Base-by-base conservation (phyloP, 92 coral and sea anemone genomes). In the Phenganax marumi region DNA sequence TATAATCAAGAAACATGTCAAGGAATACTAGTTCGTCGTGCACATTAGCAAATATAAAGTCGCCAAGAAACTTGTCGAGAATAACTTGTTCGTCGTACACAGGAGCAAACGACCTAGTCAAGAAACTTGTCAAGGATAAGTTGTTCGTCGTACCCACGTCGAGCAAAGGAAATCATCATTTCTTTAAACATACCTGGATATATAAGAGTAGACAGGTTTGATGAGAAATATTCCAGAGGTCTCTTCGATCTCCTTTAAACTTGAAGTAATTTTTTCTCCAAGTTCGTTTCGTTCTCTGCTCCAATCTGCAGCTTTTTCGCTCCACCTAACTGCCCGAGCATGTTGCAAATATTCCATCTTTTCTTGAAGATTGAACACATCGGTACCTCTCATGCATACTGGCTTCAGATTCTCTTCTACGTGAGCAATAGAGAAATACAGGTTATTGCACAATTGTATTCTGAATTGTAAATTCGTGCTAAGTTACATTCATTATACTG, bases 211-310 rank as follows among this genome's bases (percentile, higher is more conserved):
- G 12, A 95, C 93, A 18, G 98, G 98, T 80, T 95, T 95, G 57
- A 95, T 95, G 18, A 95, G 96, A 85, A 95, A 95, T 70, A 95
- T 95, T 56, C 98, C 98, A 0, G 98, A 90, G 60, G 90, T 89
- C 25, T 88, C 89, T 39, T 95, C 98, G 61, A 95, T 86, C 83
- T 87, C 88, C 53, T 90, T 92, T 81, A 95, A 92, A 52, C 89
- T 89, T 25, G 90, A 87, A 61, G 92, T 95, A 74, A 95, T 84
- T 73, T 85, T 83, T 57, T 88, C 84, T 0, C 97, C 97, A 0
- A 95, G 90, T 54, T 85, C 60, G 52, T 85, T 91, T 33, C 98
- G 85, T 57, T 84, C 86, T 51, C 65, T 77, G 18, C 93, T 86
- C 68, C 87, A 58, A 23, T 85, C 89, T 68, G 91, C 97, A 97